Evolutionary conservation across 2,888 invertebrate genomes (phyloP), one percentile per base, ranked within the genome.

Genomic region (Troides helena): DNA sequence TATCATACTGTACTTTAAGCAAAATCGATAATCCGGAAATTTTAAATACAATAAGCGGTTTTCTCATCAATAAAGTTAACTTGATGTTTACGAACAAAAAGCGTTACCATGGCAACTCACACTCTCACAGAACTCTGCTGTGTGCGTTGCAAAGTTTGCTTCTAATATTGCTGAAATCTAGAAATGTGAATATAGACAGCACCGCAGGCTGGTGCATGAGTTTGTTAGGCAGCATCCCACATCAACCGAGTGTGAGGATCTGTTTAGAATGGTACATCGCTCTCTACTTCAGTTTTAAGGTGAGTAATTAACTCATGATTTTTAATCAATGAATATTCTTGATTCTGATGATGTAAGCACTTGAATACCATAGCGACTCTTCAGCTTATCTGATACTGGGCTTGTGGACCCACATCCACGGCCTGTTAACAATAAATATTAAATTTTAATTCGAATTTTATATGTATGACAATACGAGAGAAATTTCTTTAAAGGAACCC

Each of bases 41-140:
- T 36, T 72, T 88, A 6, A 72, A 77, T 18, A 78, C 75, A 6
- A 78, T 92, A 17, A 74, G 75, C 1, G 72, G 75, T n/a, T 80
- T 84, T 3, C 85, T 90, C 23, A 85, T 74, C 10, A 80, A 77
- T n/a, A 87, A 81, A 76, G 78, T 89, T 5, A 84, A 88, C 63
- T 78, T 81, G 4, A 74, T 79, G 17, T 85, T 92, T 60, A 85
- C 82, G 71, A 85, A 83, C 39, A 92, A 89, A 74, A 84, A 82
- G 68, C 82, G 92, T 61, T 93, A 93, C 72, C 91, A 93, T 65
- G 88, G 85, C 0, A 88, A 90, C 73, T 91, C 91, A 0, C 83
- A 86, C 36, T 72, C 81, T 0, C 92, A 93, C 72, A 84, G 87
- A 72, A 74, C 82, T n/a, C 73, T 93, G 21, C 78, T 88, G 64